Evolutionary conservation across 2,113 vertebrate genomes (phyloP), one percentile per base, ranked within the genome.

Genomic region (Anas platyrhynchos): DNA sequence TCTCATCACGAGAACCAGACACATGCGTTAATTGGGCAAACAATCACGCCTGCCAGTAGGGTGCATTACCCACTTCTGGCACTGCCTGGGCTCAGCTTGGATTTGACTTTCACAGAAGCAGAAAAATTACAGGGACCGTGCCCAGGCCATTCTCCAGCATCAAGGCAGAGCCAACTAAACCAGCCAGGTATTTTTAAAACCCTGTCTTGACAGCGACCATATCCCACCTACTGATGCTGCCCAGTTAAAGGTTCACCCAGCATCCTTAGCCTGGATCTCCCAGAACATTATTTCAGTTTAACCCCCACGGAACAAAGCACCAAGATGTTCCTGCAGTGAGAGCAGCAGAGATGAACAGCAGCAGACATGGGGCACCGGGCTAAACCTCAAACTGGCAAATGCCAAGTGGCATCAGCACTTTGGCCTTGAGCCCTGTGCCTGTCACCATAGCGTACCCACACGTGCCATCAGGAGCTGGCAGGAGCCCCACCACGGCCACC

Each of bases 31-130:
- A 96, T 93, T 92, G 55, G 15, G 91, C 44, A 52, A 89, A 83
- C 78, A 94, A 83, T 79, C 92, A 88, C 86, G 76, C 76, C 83
- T 90, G 86, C 76, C 92, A 78, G 91, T 12, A 8, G 88, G 86
- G 41, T 56, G 88, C 86, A 86, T 93, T 94, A 86, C 96, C 95
- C 90, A 91, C 73, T 86, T 82, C 67, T 83, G 79, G 48, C 85
- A 81, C 65, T 74, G 55, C 31, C 86, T 76, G 67, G 62, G 84
- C 84, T 91, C 81, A 43, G n/a, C 46, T 89, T 88, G 94, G 81
- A 95, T 96, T 94, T 89, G 17, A 79, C 95, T 89, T 93, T 91
- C 89, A 68, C 58, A 89, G 80, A 88, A 86, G 74, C 44, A 86
- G 68, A 89, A 85, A 48, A 88, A 88, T 90, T 92, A 77, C 48